Evolutionary conservation across 2,797 vertebrate species (phyloP).

Genomic region (Peromyscus melanophrys): DNA sequence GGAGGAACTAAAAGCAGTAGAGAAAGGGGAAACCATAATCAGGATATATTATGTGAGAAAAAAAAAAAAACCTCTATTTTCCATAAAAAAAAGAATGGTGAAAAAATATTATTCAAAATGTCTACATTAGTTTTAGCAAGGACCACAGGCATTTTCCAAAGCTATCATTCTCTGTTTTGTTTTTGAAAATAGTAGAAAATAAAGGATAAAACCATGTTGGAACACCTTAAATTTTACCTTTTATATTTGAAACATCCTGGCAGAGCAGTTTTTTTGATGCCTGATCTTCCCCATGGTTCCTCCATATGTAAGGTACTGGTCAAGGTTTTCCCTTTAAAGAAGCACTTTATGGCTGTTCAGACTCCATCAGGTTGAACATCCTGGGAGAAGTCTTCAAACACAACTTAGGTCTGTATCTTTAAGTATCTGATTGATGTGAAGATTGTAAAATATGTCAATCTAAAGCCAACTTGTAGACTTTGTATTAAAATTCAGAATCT

Average conservation of each 20-base stretch:
- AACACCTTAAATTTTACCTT: background rate
- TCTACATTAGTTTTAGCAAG: slow-evolving; percentile 10
- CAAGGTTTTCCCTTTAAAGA: slow-evolving; percentile 29
- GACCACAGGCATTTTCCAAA: background rate
- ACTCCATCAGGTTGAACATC: background rate
- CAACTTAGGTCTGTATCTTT: slow-evolving; percentile 33
- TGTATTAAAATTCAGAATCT: slow-evolving; percentile 61
- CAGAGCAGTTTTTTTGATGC: background rate
- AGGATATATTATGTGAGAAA: background rate
- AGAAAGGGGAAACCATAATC: background rate
- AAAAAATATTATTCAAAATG: background rate
- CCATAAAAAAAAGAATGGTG: background rate
- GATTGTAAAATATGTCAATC: slow-evolving; percentile 51
- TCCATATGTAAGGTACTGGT: background rate
- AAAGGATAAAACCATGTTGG: background rate
- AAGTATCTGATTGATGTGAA: slow-evolving; percentile 2
- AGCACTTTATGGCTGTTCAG: background rate
- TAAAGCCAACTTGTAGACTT: slow-evolving; percentile 21
- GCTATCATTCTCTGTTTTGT: background rate
- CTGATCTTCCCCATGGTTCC: background rate
- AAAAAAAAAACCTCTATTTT: background rate
- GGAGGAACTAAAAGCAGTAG: background rate
- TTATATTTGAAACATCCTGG: background rate
- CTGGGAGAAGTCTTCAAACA: background rate
- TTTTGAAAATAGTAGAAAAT: slow-evolving; percentile 52